Evolutionary conservation across 2,797 vertebrate genomes (phyloP).

Genomic region (Eremophila alpestris): DNA sequence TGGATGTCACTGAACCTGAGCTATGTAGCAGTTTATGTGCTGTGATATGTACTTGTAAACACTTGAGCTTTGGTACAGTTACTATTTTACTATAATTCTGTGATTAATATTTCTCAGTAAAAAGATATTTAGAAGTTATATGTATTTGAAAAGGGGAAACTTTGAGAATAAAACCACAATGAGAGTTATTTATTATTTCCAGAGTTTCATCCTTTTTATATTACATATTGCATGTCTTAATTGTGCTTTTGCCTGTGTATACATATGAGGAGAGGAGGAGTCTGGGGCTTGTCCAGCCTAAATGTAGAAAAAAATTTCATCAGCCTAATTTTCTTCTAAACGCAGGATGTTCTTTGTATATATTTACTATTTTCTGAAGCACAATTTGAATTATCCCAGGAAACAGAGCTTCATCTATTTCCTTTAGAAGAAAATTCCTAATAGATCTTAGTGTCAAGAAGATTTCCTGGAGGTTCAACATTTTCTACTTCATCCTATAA

Average conservation of each 20-base stretch:
- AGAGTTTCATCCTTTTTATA: not conserved
- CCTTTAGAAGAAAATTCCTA: slow-evolving; percentile 41
- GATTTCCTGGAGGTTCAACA: slow-evolving; percentile 22
- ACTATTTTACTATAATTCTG: not conserved
- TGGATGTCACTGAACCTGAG: not conserved
- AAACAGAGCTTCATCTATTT: slow-evolving; percentile 47
- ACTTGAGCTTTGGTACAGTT: not conserved
- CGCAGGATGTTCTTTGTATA: slow-evolving; percentile 63
- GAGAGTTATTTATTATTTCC: not conserved
- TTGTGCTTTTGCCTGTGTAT: not conserved
- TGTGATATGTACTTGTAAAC: not conserved
- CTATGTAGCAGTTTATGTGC: not conserved
- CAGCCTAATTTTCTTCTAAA: slow-evolving; percentile 30
- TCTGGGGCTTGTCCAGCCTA: slow-evolving; percentile 19
- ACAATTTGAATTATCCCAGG: slow-evolving; percentile 55
- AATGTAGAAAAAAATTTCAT: slow-evolving; percentile 19
- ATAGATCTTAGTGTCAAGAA: slow-evolving; percentile 53
- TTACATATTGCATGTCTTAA: not conserved
- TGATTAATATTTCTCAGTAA: not conserved
- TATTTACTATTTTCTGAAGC: slow-evolving; percentile 54
- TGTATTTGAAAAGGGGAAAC: not conserved
- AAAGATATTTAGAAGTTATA: not conserved
- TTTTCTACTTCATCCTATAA: slow-evolving; percentile 20
- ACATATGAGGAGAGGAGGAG: not conserved
- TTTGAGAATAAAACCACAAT: not conserved